Conservation (phyloP, 1,140 invertebrate species). For the Drosophila nannoptera region DNA sequence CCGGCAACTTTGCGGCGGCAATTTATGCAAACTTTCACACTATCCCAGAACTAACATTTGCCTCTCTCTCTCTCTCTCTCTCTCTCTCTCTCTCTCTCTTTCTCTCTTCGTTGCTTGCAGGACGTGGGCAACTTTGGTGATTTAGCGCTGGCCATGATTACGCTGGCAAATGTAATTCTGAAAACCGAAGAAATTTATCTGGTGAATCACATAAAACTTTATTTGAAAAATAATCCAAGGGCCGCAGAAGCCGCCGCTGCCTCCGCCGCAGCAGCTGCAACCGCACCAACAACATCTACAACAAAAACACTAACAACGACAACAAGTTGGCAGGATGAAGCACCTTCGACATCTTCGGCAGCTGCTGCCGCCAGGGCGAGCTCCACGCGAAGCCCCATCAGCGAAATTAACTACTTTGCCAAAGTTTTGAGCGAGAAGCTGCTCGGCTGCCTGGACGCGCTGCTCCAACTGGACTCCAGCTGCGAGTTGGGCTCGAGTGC, state of each 20-base stretch:
- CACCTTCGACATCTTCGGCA: conserved; percentile 72
- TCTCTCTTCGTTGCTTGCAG: conserved; percentile 36
- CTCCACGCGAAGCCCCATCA: conserved; percentile 41
- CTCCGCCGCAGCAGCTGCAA: conserved; percentile 44
- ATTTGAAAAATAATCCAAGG: conserved; percentile 78
- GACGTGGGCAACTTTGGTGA: conserved; percentile 76
- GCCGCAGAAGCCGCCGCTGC: too few relatives aligned
- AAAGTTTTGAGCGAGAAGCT: conserved; percentile 77
- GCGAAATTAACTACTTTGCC: conserved; percentile 78
- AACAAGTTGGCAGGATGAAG: conserved; percentile 56
- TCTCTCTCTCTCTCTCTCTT: neutral
- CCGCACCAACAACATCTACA: conserved; percentile 12
- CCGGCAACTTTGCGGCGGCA: conserved; percentile 63
- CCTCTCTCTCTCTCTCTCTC: neutral
- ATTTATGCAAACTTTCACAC: conserved; percentile 74
- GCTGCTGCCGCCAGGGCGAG: conserved; percentile 64
- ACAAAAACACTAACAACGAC: conserved; percentile 16
- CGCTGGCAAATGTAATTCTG: conserved; percentile 76
- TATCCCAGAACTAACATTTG: conserved; percentile 45
- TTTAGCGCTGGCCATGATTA: conserved; percentile 76
- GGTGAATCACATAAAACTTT: conserved; percentile 79
- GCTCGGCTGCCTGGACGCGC: conserved; percentile 53
- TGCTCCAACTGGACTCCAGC: conserved; percentile 27
- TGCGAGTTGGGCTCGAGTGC: conserved; percentile 3
- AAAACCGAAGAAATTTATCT: conserved; percentile 79